Conservation (phyloP, 1,140 invertebrate genomes). For the Adoxophyes honmai region DNA sequence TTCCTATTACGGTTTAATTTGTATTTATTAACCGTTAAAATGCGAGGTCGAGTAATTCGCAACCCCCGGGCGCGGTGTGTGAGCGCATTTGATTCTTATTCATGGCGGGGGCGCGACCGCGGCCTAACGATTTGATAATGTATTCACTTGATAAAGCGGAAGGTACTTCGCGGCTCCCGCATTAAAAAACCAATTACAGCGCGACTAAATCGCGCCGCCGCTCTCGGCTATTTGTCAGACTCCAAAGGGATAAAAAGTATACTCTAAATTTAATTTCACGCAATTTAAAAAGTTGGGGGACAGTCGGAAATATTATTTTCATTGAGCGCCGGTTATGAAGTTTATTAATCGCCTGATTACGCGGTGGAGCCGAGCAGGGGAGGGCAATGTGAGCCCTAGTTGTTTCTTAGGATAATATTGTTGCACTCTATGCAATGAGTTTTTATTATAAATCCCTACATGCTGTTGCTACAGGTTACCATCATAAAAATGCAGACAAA, state of each 20-base stretch:
- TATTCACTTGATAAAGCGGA: constrained; percentile 76
- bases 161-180: constrained; percentile 67
- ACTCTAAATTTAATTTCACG: constrained; percentile 77
- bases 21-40: constrained; percentile 67
- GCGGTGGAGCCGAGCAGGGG: constrained; percentile 13
- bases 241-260: constrained; percentile 69
- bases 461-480: too few species aligned
- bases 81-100: constrained; percentile 71
- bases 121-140: constrained; percentile 75
- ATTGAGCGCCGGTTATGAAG: constrained; percentile 51
- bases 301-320: constrained; percentile 62
- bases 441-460: too few species aligned
- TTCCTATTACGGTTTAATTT: constrained; percentile 50
- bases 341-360: constrained; percentile 37
- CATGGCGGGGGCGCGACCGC: constrained; percentile 55
- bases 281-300: constrained; percentile 70
- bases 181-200: constrained; percentile 77
- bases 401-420: background rate
- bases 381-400: constrained; percentile 4
- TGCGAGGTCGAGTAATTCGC: constrained; percentile 55
- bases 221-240: constrained; percentile 72
- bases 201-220: constrained; percentile 69
- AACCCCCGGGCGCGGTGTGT: constrained; percentile 40
- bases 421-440: too few species aligned
- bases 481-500: too few species aligned